Base-by-base conservation (phyloP, 2,113 vertebrate species). In the Drymodes brunneopygia region DNA sequence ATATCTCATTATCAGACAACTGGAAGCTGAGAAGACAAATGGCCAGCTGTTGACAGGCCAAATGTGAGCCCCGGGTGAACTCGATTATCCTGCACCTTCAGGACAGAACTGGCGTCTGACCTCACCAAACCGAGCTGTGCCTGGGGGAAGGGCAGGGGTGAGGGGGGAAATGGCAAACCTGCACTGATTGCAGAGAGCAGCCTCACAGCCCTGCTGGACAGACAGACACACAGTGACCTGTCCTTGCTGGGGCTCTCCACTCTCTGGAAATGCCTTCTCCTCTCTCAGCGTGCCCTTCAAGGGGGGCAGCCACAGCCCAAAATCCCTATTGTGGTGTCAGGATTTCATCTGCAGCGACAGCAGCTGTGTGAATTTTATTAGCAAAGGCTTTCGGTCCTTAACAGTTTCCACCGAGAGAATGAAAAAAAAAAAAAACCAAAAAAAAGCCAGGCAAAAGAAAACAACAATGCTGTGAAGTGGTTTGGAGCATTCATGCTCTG, bases 321-420 rank as follows among this genome's bases (percentile, higher is more conserved):
- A 93, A 96, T 78, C 77, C 82, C 69, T 72, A 17, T 56, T 64
- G 58, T 38, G 65, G 60, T 67, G 73, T 74, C 81, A 60, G 53
- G 35, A 65, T 74, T 94, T 88, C 88, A 84, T 90, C 77, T 84
- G 80, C 88, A 96, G 88, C 51, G 12, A 88, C 67, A 81, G 82
- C 95, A 96, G 92, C 90, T 95, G 94, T 69, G 90, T 61, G 82
- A 94, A 93, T 92, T 93, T 96, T 95, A 96, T 84, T 90, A 93
- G 92, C 65, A 92, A 93, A 94, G 53, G 45, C 64, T 93, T 88
- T 95, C 8, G 2, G 91, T 22, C 65, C 92, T 95, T 94, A 95
- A 92, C 79, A 81, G 86, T 95, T 94, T 92, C 89, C 86, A 92
- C 81, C 10, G 25, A 90, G 57, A 94, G 64, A 66, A 89, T 44